Evolutionary conservation across 2,797 vertebrate species (phyloP), one percentile per base, ranked within the genome.

Genomic region (Cynopterus sphinx): DNA sequence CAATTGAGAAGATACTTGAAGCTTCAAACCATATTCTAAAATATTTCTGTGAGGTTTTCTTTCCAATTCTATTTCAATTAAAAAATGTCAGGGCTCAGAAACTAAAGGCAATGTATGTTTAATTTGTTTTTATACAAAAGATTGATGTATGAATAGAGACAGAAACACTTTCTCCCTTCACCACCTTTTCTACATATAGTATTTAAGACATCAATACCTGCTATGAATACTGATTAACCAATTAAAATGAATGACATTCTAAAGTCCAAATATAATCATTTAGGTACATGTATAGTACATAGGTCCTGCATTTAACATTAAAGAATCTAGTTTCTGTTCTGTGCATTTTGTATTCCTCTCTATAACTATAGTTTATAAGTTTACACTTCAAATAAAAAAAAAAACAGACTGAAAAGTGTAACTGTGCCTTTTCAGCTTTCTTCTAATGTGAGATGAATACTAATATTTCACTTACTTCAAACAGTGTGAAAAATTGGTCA

Each of bases 381-480:
- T 98, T 98, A 97, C 0, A 96, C 97, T 99, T 98, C 98, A 97
- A 95, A 98, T 98, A 97, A 98, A 98, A 46, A 46, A 49, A 41
- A 41, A 41, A 98, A 97, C 93, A 97, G 88, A 97, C 87, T 90
- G 95, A 97, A 98, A 98, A 98, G 92, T 97, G 63, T 97, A 98
- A 98, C 96, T 98, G 83, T 94, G 94, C 86, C 91, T 97, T 98
- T 98, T 98, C 91, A 96, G 89, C 83, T 98, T 96, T 95, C 96
- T 97, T 98, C 53, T 88, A 94, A 9, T 97, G 97, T 98, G 98
- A 93, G 53, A 59, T 92, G 98, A 98, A 98, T 98, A 97, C 97
- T 98, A 98, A 98, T 97, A 92, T 46, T 77, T 95, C 96, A 97
- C 96, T 98, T 97, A 75, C 96, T 98, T 97, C 96, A 94, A 97